Conservation (phyloP, 2,113 vertebrate species). For the Triplophysa siluroides region DNA sequence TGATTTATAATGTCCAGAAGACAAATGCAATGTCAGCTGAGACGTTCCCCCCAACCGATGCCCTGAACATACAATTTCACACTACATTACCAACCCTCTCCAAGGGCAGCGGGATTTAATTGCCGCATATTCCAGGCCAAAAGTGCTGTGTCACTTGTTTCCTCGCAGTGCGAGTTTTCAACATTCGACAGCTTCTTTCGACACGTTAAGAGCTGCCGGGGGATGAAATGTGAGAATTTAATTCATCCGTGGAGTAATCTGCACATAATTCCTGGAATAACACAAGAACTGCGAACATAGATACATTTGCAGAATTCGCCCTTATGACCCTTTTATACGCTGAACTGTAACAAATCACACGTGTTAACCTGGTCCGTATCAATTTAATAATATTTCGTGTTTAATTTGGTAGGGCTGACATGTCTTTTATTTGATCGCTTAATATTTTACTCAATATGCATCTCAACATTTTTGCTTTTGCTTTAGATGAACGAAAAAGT, state of each 20-base stretch:
- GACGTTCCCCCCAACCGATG: constrained; percentile 35
- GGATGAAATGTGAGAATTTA: constrained; percentile 30
- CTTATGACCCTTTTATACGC: not conserved
- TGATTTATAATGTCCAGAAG: constrained; percentile 59
- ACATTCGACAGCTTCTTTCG: constrained; percentile 23
- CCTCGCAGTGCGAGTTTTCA: constrained; percentile 30
- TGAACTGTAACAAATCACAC: not conserved
- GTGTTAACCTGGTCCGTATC: not conserved
- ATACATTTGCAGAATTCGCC: not conserved
- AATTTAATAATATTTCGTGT: not conserved
- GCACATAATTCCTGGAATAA: constrained; percentile 37
- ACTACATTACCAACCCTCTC: constrained; percentile 54
- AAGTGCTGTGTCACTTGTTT: constrained; percentile 50
- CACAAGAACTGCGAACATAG: constrained; percentile 18
- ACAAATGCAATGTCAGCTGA: constrained; percentile 56
- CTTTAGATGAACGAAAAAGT: no score
- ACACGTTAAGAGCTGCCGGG: constrained; percentile 37
- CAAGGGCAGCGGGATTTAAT: constrained; percentile 47
- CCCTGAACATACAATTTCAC: constrained; percentile 57
- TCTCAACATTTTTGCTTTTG: no score
- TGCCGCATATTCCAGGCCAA: constrained; percentile 50
- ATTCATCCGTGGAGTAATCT: constrained; percentile 36
- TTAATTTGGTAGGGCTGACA: no score
- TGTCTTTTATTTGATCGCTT: no score
- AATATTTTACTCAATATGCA: no score